These are phyloP conservation scores for Conomelus anceps DNA, from an alignment of 2,888 invertebrate species.

Conservation along the genomic window DNA sequence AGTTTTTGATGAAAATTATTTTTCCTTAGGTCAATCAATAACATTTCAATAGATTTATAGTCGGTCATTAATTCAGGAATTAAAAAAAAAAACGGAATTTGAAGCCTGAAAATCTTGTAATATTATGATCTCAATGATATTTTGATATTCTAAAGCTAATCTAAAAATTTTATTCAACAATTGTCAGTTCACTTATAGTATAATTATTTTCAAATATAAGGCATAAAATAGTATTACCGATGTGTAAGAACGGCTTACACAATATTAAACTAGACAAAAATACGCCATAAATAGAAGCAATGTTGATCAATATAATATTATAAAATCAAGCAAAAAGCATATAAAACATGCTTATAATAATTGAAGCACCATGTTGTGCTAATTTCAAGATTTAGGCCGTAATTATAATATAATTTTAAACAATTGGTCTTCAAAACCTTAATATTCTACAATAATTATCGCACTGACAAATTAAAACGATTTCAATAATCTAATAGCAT, in stretches of 20 bases:
- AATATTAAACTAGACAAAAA: neutral
- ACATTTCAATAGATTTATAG: no score
- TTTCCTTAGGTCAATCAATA: no score
- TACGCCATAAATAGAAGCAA: neutral
- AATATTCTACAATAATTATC: neutral
- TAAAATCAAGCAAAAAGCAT: neutral
- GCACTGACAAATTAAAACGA: neutral
- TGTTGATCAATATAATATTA: neutral
- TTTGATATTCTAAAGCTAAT: neutral
- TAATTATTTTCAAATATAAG: neutral
- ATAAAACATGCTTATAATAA: neutral
- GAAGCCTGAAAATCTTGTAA: neutral
- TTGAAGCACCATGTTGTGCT: neutral
- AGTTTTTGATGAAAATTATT: no score
- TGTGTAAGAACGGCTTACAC: neutral
- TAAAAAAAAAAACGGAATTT: no score
- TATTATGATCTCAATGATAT: neutral
- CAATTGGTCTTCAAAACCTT: neutral
- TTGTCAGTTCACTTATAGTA: neutral
- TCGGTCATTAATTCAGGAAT: no score
- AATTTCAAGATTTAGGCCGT: neutral
- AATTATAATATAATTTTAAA: neutral
- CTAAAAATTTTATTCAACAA: neutral
- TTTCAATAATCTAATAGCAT: neutral
- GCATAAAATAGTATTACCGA: neutral